Conservation (phyloP, 2,888 invertebrate genomes). For the Cephus pulcher region DNA sequence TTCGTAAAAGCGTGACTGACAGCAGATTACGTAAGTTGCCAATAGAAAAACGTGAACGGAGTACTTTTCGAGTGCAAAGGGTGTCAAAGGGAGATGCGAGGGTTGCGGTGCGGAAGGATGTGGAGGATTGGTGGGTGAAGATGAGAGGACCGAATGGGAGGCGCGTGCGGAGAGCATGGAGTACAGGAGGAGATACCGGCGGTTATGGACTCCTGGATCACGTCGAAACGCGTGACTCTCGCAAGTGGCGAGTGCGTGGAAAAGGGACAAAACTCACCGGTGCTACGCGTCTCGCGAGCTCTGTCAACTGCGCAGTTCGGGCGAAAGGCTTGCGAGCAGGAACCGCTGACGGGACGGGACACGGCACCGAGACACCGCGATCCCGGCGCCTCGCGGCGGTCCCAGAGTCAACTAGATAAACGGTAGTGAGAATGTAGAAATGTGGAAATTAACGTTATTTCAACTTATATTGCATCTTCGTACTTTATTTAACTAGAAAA, state of each 20-base stretch:
- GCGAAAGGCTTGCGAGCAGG: conserved; percentile 46
- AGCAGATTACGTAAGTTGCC: conserved; percentile 5
- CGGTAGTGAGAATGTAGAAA: background rate
- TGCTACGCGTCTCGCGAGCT: conserved; percentile 53
- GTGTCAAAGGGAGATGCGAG: background rate
- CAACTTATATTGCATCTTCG: background rate
- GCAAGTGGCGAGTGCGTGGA: background rate
- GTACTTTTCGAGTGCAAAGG: background rate
- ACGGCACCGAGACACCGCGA: conserved; percentile 39
- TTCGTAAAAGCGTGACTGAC: background rate
- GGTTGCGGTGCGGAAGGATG: background rate
- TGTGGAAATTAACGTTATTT: background rate
- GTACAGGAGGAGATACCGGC: background rate
- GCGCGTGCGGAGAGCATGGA: background rate
- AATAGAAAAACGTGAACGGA: background rate
- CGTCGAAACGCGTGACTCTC: conserved; percentile 5
- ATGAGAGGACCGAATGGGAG: background rate
- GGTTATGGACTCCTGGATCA: background rate
- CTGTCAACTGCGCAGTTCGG: conserved; percentile 62
- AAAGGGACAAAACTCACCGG: conserved; percentile 54
- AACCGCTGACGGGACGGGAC: conserved; percentile 40
- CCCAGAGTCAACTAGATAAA: background rate
- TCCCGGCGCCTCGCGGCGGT: conserved; percentile 34
- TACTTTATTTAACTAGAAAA: background rate
- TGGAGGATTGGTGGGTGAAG: background rate